These are phyloP conservation scores for Thripadectes ignobilis DNA, from an alignment of 2,797 vertebrate species.

Conservation along the genomic window DNA sequence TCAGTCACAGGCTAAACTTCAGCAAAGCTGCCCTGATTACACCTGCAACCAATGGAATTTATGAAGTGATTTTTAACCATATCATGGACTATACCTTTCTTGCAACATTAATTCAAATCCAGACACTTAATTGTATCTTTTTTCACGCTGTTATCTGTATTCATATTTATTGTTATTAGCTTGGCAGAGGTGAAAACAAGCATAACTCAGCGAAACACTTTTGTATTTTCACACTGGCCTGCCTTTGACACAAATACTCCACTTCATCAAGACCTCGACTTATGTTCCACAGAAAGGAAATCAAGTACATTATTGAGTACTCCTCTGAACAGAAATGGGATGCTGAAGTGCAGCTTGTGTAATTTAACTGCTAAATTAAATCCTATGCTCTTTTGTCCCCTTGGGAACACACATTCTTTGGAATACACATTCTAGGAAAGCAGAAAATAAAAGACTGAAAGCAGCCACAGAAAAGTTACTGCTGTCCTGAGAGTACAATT, in stretches of 20 bases:
- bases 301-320: not conserved
- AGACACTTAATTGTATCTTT: not conserved
- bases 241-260: not conserved
- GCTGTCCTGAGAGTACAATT: not conserved
- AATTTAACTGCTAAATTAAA: not conserved
- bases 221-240: not conserved
- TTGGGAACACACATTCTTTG: not conserved
- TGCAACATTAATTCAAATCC: not conserved
- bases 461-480: not conserved
- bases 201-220: not conserved
- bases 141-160: not conserved
- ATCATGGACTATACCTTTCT: not conserved
- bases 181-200: not conserved
- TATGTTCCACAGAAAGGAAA: not conserved
- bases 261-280: not conserved
- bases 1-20: not conserved
- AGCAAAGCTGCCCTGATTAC: not conserved
- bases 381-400: accelerated
- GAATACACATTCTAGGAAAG: not conserved
- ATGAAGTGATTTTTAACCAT: not conserved
- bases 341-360: not conserved
- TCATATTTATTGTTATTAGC: not conserved
- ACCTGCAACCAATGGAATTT: not conserved
- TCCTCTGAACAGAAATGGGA: not conserved
- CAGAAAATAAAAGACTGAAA: not conserved